Base-by-base conservation (phyloP, 1,140 invertebrate genomes). In the Drosophila micromelanica region DNA sequence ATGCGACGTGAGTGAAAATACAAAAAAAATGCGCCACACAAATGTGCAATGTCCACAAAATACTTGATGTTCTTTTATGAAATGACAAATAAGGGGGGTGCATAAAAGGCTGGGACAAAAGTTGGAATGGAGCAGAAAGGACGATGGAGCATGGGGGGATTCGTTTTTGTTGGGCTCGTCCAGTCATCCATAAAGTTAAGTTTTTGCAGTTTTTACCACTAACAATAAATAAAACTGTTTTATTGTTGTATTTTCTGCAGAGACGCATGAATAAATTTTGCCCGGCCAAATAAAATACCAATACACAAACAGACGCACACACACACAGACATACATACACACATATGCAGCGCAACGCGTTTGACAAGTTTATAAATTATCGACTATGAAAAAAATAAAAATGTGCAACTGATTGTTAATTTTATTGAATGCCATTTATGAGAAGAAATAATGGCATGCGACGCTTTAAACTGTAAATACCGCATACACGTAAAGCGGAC, bases 311-410 rank as follows among this genome's bases (percentile, higher is more conserved):
- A 27, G 17, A 32, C 17, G 2, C 5, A 32, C 30, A 32, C 30
- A 7, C 32, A 64, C 51, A 35, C 23, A 63, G 49, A 46, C 40
- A 59, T 13, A 48, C 11, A 60, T 27, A 42, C 30, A 54, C 30
- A 45, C 59, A 38, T 13, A 48, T 42, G 49, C 54, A 48, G 43
- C 35, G 54, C 27, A 9, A 27, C 46, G 54, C 68, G 48, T 65
- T 75, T 75, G 68, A 72, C 73, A 75, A 72, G 54, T 75, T 75
- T 56, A 75, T 75, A 75, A 75, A 75, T 75, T 75, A 75, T 72
- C 68, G 49, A 56, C 59, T 40, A 57, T 63, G 54, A 54, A 64
- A 62, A 73, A 38, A 17, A 30, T 11, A 32, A 35, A 52, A 46
- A 32, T 62, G 20, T 74, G 52, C 67, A 74, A 42, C 45, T 71